Evolutionary conservation across 1,140 invertebrate species (phyloP), one percentile per base, ranked within the genome.

Genomic region (Drosophila tropicalis): DNA sequence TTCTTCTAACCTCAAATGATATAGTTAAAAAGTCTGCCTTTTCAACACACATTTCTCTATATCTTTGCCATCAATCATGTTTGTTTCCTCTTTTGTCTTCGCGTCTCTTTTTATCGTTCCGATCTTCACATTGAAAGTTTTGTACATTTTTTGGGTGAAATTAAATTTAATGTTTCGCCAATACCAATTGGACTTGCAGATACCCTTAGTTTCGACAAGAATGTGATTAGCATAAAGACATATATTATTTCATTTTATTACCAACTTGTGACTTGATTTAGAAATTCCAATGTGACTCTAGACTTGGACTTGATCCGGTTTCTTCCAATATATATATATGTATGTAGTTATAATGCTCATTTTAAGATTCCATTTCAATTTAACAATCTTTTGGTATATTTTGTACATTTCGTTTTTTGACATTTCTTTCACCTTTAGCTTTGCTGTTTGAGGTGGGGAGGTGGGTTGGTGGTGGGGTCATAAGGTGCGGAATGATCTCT

Each of bases 371-470:
- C 25, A 47, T 44, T 67, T 62, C 1, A 75, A 75, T 75, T 69
- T 41, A 41, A 6, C 13, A 51, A 22, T 51, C 3, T 29, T 29
- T 51, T 51, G 15, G 44, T 19, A 51, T 12, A 22, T 62, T 76
- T 55, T 9, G 39, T 5, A 64, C 55, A 17, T 47, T 15, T 62
- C 44, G 9, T 47, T 25, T 17, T 19, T 79, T 86, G 83, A 86
- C 83, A 87, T 86, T 86, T 83, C 83, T 74, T 83, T 87, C 83
- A 87, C 83, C 83, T 86, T 77, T 89, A 62, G 40, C 36, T 60
- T 29, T 9, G 58, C 57, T 72, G 63, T 47, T 47, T n/a, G 51
- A 15, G 13, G 15, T 13, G 32, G 17, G 13, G 2, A 9, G 44
- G 44, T 7, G 15, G 15, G 44, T 5, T 9, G 6, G 17, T 47